Conservation (phyloP, 1,140 invertebrate species). For the Lepidostoma basale region DNA sequence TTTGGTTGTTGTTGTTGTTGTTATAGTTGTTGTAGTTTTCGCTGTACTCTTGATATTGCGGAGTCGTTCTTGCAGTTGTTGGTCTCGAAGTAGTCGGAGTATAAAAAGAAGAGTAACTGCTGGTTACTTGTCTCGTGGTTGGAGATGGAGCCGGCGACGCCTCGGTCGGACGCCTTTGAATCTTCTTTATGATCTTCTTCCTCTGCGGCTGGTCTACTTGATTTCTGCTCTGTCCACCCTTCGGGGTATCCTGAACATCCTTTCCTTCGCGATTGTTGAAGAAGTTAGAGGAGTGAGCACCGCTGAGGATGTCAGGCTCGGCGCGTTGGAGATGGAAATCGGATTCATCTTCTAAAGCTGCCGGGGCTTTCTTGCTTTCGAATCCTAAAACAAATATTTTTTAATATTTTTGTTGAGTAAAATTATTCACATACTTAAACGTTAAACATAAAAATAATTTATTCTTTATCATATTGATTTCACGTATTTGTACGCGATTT, state of each 20-base stretch:
- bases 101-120: constrained; percentile 58
- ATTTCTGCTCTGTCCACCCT: constrained; percentile 50
- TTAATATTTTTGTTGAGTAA: neutral
- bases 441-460: neutral
- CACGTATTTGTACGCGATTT: too few species aligned
- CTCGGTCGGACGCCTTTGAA: constrained; percentile 52
- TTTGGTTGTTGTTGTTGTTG: too few species aligned
- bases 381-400: constrained; percentile 54
- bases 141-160: constrained; percentile 48
- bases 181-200: constrained; percentile 51
- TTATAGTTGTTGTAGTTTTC: constrained; percentile 34
- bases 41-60: constrained; percentile 26
- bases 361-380: constrained; percentile 65
- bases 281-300: constrained; percentile 72
- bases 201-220: constrained; percentile 47
- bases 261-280: constrained; percentile 66
- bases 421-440: neutral
- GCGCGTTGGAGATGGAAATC: constrained; percentile 77
- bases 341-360: constrained; percentile 71
- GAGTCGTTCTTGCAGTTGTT: constrained; percentile 39
- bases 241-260: constrained; percentile 58
- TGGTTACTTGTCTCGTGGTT: constrained; percentile 53
- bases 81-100: constrained; percentile 60
- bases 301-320: constrained; percentile 71
- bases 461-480: too few species aligned